Evolutionary conservation across 2,113 vertebrate genomes (phyloP).

Genomic region (Tinamus guttatus): DNA sequence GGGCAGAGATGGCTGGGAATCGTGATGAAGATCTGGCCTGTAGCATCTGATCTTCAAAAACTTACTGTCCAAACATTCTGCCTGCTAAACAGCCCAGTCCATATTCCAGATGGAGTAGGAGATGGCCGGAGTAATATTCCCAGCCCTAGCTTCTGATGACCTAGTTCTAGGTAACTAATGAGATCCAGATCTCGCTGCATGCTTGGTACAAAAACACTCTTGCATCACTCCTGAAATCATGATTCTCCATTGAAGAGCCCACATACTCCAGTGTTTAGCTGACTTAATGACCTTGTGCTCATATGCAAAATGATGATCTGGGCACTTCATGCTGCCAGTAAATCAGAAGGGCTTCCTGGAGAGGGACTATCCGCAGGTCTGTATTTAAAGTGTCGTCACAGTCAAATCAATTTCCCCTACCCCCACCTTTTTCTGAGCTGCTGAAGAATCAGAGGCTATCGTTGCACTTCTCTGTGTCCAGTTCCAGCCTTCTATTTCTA

Average conservation of each 20-base stretch:
- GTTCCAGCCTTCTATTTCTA: neutral
- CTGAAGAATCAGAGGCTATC: conserved; percentile 34
- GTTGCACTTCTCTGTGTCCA: conserved; percentile 8
- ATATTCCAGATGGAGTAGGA: neutral
- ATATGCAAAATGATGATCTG: neutral
- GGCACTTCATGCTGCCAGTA: neutral
- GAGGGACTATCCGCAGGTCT: neutral
- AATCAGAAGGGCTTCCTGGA: conserved; percentile 34
- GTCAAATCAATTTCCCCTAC: neutral
- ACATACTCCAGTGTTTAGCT: neutral
- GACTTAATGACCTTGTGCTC: neutral
- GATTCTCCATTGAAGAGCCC: neutral
- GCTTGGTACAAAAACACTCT: neutral
- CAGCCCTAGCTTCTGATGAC: neutral
- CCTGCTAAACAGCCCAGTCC: neutral
- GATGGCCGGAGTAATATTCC: neutral
- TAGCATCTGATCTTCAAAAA: neutral
- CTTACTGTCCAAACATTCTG: neutral
- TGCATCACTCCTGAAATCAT: neutral
- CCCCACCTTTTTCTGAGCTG: conserved; percentile 28
- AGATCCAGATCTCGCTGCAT: neutral
- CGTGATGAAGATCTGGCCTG: neutral
- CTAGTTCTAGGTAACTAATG: neutral
- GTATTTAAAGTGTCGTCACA: conserved; percentile 7
- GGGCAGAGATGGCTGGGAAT: neutral